phyloP scores from a whole-genome alignment of 1,140 invertebrate genomes.

The Lepidurus couesii region DNA sequence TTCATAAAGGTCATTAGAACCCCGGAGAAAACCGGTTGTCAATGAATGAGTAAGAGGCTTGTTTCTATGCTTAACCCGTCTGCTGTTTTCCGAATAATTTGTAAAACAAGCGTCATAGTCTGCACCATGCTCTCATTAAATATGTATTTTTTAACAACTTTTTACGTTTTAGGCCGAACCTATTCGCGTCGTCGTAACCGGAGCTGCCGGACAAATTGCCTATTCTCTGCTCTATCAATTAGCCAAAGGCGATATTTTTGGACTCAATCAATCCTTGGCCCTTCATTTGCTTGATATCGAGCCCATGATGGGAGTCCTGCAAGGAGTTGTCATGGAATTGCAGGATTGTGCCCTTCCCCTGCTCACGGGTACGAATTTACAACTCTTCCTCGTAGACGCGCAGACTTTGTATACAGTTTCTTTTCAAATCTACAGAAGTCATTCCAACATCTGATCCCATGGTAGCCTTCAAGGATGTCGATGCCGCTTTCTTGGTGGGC shows the following conservation, averaged over 20 bases:
- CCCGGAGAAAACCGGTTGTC: slow-evolving; percentile 6
- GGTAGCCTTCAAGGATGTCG: slow-evolving; percentile 90
- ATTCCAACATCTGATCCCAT: slow-evolving; percentile 79
- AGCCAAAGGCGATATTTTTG: slow-evolving; percentile 95
- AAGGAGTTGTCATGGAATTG: slow-evolving; percentile 97
- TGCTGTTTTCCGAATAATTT: neutral
- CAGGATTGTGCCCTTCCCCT: slow-evolving; percentile 93
- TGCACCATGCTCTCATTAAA: slow-evolving; percentile 6
- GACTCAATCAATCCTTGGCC: slow-evolving; percentile 76
- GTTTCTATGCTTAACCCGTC: neutral
- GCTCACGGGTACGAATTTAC: slow-evolving; percentile 51
- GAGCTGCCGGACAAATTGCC: slow-evolving; percentile 97
- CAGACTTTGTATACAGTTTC: slow-evolving; percentile 2
- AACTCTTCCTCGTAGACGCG: too few relatives aligned
- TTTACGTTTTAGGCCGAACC: slow-evolving; percentile 59
- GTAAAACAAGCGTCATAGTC: neutral
- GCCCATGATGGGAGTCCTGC: slow-evolving; percentile 86
- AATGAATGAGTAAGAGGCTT: neutral
- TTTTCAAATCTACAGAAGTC: slow-evolving; percentile 53
- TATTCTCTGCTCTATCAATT: slow-evolving; percentile 93
- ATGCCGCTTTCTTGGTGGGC: slow-evolving; percentile 96
- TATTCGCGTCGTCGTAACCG: slow-evolving; percentile 91
- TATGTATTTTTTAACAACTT: slow-evolving; percentile 34
- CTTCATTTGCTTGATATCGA: slow-evolving; percentile 92
- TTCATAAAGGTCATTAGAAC: slow-evolving; percentile 14